A percentile compares a stretch with the other conserved stretches of the same genome.
phyloP scores from a whole-genome alignment of 2,888 invertebrate species.

The Sinhomidia bicolor region DNA sequence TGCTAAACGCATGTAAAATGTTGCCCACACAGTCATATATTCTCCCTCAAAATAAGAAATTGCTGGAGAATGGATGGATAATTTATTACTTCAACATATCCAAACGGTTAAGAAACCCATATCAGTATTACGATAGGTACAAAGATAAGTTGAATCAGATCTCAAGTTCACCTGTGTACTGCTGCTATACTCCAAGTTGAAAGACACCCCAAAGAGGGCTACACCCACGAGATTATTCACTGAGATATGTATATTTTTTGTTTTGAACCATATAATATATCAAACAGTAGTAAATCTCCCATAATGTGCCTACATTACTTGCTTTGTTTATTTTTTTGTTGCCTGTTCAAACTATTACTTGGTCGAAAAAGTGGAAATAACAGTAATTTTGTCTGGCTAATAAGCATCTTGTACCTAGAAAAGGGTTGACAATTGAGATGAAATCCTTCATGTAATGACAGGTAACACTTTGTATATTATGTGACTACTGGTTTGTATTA shows the following conservation, averaged over 20 bases:
- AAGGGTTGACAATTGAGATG: constrained; percentile 71
- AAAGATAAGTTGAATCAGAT: constrained; percentile 56
- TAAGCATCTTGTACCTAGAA: constrained; percentile 53
- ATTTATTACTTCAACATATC: background rate
- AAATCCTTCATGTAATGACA: constrained; percentile 70
- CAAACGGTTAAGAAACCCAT: background rate
- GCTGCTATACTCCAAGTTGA: background rate
- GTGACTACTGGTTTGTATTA: constrained; percentile 49
- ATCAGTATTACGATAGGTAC: constrained; percentile 14
- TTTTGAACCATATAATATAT: background rate
- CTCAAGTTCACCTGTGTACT: constrained; percentile 52
- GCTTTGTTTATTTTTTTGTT: constrained; percentile 43
- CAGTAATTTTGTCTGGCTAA: constrained; percentile 59
- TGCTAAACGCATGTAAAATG: background rate
- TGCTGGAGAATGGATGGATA: background rate
- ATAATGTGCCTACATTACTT: constrained; percentile 1
- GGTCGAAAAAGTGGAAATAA: constrained; percentile 52
- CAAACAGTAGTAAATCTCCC: background rate
- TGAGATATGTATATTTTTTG: background rate
- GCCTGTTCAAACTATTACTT: background rate
- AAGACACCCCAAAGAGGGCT: constrained; percentile 9
- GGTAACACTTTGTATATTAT: constrained; percentile 24
- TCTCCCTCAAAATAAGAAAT: background rate
- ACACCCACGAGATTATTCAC: constrained; percentile 51
- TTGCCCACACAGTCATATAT: background rate